Base-by-base conservation (phyloP, 2,888 invertebrate species). In the Hanleya hanleyi region DNA sequence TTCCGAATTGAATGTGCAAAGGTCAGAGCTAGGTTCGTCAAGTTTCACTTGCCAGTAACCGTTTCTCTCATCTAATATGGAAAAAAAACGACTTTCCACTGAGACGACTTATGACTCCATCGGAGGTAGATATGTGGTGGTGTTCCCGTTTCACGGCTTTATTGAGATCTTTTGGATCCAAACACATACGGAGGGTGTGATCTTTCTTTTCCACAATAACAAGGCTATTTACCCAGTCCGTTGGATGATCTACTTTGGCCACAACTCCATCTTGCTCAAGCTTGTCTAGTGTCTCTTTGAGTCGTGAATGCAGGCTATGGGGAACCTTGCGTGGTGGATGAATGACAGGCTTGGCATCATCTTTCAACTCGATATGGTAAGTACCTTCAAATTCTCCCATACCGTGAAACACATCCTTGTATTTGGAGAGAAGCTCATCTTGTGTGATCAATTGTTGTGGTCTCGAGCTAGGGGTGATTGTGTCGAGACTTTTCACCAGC, bases 1-100 rank as follows among this genome's bases (percentile, higher is more conserved):
- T 0, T 76, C 78, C 15, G 72, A 77, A 66, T 79, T 73, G 50
- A 80, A 81, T 38, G 79, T 81, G 51, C 74, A 51, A 6, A 51
- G 51, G 6, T 26, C 22, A 7, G 51, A 51, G 29, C 74, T 76
- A 36, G 77, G 67, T 1, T 74, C 71, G 37, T 65, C 69, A 7
- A 82, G 69, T 49, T 67, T 68, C 15, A 79, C 67, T 32, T 78
- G 77, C 72, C 75, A 79, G 41, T 68, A 81, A 15, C 74, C 77
- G 57, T 75, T 65, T 49, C 73, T 75, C 66, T 72, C 72, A 51
- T 81, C 77, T 5, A 76, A 38, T 9, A 73, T 74, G n/a, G 72
- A 51, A 73, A 51, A 77, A 78, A 12, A 70, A 22, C 35, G 47
- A 76, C 29, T 71, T 76, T 35, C 81, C 78, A 62, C 26, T 50